Conservation (phyloP, 1,140 invertebrate genomes). For the Musca vetustissima region DNA sequence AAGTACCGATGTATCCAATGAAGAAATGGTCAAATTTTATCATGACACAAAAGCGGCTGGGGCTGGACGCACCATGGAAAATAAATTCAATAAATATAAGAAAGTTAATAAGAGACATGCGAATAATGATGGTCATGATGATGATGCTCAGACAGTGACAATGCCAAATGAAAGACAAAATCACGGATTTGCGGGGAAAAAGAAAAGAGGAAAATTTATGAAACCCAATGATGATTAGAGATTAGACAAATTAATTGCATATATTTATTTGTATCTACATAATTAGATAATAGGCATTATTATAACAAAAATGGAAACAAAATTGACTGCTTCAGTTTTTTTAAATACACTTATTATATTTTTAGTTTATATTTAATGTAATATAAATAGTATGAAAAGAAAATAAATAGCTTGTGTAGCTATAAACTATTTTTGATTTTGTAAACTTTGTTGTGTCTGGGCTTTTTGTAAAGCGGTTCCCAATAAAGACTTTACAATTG, state of each 20-base stretch:
- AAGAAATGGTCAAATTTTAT: constrained; percentile 67
- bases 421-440: too few species aligned
- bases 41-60: constrained; percentile 53
- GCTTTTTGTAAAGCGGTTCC: too few species aligned
- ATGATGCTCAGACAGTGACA: too few species aligned
- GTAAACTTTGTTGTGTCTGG: too few species aligned
- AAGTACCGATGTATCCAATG: constrained; percentile 67
- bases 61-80: constrained; percentile 38
- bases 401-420: too few species aligned
- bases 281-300: background rate
- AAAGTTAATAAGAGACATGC: constrained; percentile 37
- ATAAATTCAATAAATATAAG: constrained; percentile 44
- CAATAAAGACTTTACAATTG: too few species aligned
- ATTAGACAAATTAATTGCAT: constrained; percentile 1
- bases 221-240: constrained; percentile 11
- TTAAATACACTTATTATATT: too few species aligned
- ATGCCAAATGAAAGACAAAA: too few species aligned
- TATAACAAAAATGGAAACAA: background rate
- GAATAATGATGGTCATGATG: background rate
- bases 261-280: too few species aligned
- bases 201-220: constrained; percentile 25
- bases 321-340: background rate
- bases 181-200: constrained; percentile 23
- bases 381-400: background rate
- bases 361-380: background rate